Base-by-base conservation (phyloP, 2,113 vertebrate species). In the Sapajus apella region DNA sequence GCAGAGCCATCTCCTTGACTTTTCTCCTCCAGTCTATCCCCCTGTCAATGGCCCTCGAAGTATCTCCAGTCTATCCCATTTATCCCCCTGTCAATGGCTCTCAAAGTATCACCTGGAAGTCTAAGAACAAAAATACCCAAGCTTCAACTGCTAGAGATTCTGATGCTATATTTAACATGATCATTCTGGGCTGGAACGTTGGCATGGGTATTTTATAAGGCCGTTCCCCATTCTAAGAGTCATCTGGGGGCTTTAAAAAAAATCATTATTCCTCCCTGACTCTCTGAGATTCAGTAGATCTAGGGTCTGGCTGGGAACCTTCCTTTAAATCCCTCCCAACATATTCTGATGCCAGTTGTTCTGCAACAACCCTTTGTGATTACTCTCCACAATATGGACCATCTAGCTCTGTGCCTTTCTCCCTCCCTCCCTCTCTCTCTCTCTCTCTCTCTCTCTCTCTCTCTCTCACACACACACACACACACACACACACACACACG, bases 91-190 rank as follows among this genome's bases (percentile, higher is more conserved):
- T 55, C 64, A 55, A 5, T 20, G 17, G 14, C 32, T 77, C 13
- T 50, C 87, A 47, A 85, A 87, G 70, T 87, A 94, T 84, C 80
- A 64, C 77, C 86, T 84, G 35, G 70, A 43, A 84, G 30, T 87
- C 61, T 37, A 77, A 72, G 43, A 77, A 45, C n/a, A 70, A 94
- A 85, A 77, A 12, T 40, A 47, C 10, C 1, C 50, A 73, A 30
- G 75, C 17, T 23, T 91, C 50, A 13, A 8, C 30, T 21, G 17
- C 75, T 64, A 20, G 45, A 91, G 61, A 58, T 52, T 77, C 43
- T 61, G 12, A 32, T 58, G 47, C 14, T 16, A 27, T 2, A 32
- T 23, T 14, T 75, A 80, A 90, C 82, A 56, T 37, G 55, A 58
- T 27, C 25, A 23, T 6, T 68, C 55, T 82, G 16, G 8, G 30